Evolutionary conservation across 2,797 vertebrate genomes (phyloP), one percentile per base, ranked within the genome.

Genomic region (Adrianichthys oophorus): DNA sequence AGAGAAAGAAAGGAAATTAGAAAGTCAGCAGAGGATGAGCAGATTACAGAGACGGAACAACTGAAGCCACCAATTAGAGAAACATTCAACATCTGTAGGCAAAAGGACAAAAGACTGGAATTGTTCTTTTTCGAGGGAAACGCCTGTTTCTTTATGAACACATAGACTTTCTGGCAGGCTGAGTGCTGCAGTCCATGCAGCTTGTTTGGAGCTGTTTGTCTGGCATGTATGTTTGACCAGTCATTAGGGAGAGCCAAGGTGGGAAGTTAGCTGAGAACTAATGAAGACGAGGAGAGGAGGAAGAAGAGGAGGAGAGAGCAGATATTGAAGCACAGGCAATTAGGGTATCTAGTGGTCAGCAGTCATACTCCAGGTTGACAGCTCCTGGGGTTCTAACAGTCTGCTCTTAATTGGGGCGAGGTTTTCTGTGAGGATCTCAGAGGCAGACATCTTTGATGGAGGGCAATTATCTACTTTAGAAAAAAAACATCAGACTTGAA

Each of bases 401-500:
- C 44, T 1, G 64, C 41, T 80, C 83, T 78, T 87, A 84, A 89
- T 89, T 80, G 84, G 76, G 68, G 48, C 59, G 26, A 56, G 62
- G 70, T 76, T 83, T 82, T 76, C 59, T 37, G 26, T 24, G 75
- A 73, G 59, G 55, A 64, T 70, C 59, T 70, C 44, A 59, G 57
- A 43, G 56, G 60, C 59, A 66, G 72, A 65, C 42, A 6, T 46
- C 52, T 85, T 78, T 85, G 85, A 87, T 76, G 78, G 69, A 82
- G 72, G 67, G 63, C 74, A 85, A 87, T 85, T 84, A 85, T 80
- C 72, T 78, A 53, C 72, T 70, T 69, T 55, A 79, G 67, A 26
- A 54, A 69, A 74, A 68, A 44, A 32, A 65, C 64, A 68, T 53
- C 66, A 72, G 66, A 65, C 68, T 68, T 68, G 42, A 66, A 76